Conservation (phyloP, 1,140 invertebrate genomes). For the Gonatopus flavifemur region DNA sequence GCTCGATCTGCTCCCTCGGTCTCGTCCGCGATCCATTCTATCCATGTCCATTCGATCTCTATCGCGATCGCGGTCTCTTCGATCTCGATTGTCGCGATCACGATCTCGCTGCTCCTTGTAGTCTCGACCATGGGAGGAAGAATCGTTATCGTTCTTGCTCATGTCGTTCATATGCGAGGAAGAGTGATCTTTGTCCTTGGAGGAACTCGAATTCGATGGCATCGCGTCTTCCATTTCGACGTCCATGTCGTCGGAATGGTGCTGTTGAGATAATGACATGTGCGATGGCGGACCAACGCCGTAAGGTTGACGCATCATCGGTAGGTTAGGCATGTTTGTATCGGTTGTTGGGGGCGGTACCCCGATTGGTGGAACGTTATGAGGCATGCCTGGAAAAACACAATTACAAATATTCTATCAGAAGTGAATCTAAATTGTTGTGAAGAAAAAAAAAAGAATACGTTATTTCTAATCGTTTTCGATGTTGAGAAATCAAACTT, state of each 20-base stretch:
- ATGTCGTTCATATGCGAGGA: slow-evolving; percentile 36
- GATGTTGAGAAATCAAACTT: no score
- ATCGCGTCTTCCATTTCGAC: slow-evolving; percentile 68
- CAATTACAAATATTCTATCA: background rate
- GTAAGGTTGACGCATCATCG: slow-evolving; percentile 49
- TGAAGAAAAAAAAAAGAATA: no score
- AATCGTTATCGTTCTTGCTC: slow-evolving; percentile 32
- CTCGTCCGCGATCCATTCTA: slow-evolving; percentile 41
- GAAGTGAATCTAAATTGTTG: background rate
- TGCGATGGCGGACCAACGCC: slow-evolving; percentile 52
- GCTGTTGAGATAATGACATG: slow-evolving; percentile 48
- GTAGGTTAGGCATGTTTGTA: slow-evolving; percentile 47
- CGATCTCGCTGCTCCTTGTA: slow-evolving; percentile 43
- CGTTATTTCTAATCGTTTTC: no score
- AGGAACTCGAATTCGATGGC: slow-evolving; percentile 33
- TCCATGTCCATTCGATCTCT: slow-evolving; percentile 25
- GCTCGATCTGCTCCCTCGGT: slow-evolving; percentile 44
- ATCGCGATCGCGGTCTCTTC: slow-evolving; percentile 25
- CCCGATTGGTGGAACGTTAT: slow-evolving; percentile 53
- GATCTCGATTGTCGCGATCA: slow-evolving; percentile 27
- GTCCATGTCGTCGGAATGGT: slow-evolving; percentile 62
- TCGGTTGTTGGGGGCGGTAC: slow-evolving; percentile 54
- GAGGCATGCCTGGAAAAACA: slow-evolving; percentile 52
- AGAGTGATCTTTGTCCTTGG: slow-evolving; percentile 33
- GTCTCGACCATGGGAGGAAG: slow-evolving; percentile 35